Percentiles rank a stretch among this genome's conserved stretches.
phyloP scores from a whole-genome alignment of 2,797 vertebrate species.

The Champsocephalus gunnari region DNA sequence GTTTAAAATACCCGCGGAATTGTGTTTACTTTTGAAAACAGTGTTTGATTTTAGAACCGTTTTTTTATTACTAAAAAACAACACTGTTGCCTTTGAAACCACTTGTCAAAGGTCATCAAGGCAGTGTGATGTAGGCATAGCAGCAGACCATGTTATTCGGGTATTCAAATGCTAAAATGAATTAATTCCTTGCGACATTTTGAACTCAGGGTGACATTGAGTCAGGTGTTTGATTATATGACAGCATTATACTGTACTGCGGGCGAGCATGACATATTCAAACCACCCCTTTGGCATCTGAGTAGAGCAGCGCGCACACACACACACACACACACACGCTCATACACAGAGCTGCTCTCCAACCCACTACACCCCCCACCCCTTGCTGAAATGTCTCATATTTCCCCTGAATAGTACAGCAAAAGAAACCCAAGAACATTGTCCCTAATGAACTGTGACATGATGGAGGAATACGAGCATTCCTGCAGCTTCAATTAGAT shows the following conservation, averaged over 20 bases:
- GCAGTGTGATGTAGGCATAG: not conserved
- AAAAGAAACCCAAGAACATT: conserved; percentile 54
- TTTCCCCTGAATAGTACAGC: conserved; percentile 44
- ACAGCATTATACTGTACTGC: conserved; percentile 31
- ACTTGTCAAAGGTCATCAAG: not conserved
- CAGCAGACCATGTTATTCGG: not conserved
- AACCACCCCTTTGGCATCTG: conserved; percentile 11
- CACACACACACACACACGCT: not conserved
- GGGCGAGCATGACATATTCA: conserved; percentile 39
- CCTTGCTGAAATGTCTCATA: conserved; percentile 47
- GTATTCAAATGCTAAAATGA: not conserved
- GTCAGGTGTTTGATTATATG: conserved; percentile 35
- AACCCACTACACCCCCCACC: conserved; percentile 16
- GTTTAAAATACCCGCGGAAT: conserved; percentile 18
- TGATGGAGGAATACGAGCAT: conserved; percentile 54
- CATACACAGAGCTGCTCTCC: conserved; percentile 19
- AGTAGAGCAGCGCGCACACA: conserved; percentile 13
- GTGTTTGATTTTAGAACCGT: not conserved
- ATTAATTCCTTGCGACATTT: conserved; percentile 19
- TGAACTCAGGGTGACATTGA: conserved; percentile 25
- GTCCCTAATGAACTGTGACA: conserved; percentile 61
- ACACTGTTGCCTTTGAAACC: not conserved
- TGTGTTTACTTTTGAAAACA: not conserved
- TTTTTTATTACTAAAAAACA: not conserved
- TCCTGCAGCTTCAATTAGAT: conserved; percentile 55